These are phyloP conservation scores for Umimayanthus chanpuru DNA, from an alignment of 92 coral and sea anemone genomes.

Conservation along the genomic window DNA sequence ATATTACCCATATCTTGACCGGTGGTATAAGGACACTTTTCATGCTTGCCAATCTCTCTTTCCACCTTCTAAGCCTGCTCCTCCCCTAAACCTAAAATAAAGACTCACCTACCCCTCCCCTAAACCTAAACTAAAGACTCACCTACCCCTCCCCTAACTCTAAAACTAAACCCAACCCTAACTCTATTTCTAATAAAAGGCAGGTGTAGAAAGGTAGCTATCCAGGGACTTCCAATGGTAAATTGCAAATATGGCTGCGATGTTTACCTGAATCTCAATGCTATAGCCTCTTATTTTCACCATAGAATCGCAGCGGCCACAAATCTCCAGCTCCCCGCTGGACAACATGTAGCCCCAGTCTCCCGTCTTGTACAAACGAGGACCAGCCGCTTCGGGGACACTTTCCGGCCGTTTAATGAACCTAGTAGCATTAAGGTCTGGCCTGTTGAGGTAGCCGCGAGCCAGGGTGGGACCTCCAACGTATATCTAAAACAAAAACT, in stretches of 20 bases:
- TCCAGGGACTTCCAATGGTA: too few relatives aligned
- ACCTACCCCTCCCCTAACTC: too few relatives aligned
- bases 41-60: too few relatives aligned
- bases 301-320: constrained; percentile 92
- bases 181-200: too few relatives aligned
- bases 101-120: too few relatives aligned
- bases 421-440: constrained; percentile 74
- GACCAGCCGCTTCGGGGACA: constrained; percentile 71
- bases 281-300: constrained; percentile 92
- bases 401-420: constrained; percentile 66
- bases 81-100: too few relatives aligned
- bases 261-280: constrained; percentile 81
- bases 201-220: too few relatives aligned
- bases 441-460: constrained; percentile 91
- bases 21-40: too few relatives aligned
- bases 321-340: constrained; percentile 79
- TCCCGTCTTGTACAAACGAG: constrained; percentile 76
- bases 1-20: too few relatives aligned
- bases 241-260: not conserved
- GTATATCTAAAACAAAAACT: constrained; percentile 58
- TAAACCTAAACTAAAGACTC: too few relatives aligned
- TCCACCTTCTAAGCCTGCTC: too few relatives aligned
- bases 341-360: constrained; percentile 93
- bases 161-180: too few relatives aligned
- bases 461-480: constrained; percentile 91